These are phyloP conservation scores for Metalampra italica DNA, from an alignment of 2,888 invertebrate species.

Conservation along the genomic window DNA sequence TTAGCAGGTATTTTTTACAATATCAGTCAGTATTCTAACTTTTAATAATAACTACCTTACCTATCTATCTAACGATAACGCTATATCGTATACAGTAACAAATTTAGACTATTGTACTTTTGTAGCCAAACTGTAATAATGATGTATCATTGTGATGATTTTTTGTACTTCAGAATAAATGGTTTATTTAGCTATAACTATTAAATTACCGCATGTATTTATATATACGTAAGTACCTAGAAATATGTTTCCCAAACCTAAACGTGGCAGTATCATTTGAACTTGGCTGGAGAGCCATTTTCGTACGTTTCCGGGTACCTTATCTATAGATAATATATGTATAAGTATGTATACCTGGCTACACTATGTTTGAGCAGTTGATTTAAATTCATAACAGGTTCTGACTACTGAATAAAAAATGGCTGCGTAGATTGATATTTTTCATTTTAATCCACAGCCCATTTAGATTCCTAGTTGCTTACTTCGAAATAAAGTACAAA, in stretches of 20 bases:
- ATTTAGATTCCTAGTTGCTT: background rate
- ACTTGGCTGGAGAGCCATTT: slow-evolving; percentile 46
- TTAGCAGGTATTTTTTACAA: slow-evolving; percentile 38
- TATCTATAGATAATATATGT: slow-evolving; percentile 18
- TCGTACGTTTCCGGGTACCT: slow-evolving; percentile 58
- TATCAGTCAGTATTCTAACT: slow-evolving; percentile 12
- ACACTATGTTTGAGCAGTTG: slow-evolving; percentile 29
- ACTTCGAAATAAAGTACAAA: too few relatives aligned
- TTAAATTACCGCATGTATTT: too few relatives aligned
- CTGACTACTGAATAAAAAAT: slow-evolving; percentile 39
- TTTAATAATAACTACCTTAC: slow-evolving; percentile 30
- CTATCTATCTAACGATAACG: slow-evolving; percentile 54
- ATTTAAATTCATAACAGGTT: slow-evolving; percentile 49
- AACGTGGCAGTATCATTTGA: slow-evolving; percentile 34
- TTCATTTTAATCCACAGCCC: background rate
- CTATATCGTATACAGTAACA: slow-evolving; percentile 48
- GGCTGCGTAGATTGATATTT: slow-evolving; percentile 28
- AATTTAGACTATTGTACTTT: too few relatives aligned
- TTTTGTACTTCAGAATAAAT: too few relatives aligned
- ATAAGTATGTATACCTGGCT: slow-evolving; percentile 25
- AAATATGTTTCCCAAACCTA: slow-evolving; percentile 33
- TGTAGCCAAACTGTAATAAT: too few relatives aligned
- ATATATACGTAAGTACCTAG: too few relatives aligned
- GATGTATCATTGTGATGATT: too few relatives aligned
- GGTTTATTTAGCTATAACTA: too few relatives aligned